Evolutionary conservation across 1,140 invertebrate species (phyloP), one percentile per base, ranked within the genome.

Genomic region (Meteorus sp.): DNA sequence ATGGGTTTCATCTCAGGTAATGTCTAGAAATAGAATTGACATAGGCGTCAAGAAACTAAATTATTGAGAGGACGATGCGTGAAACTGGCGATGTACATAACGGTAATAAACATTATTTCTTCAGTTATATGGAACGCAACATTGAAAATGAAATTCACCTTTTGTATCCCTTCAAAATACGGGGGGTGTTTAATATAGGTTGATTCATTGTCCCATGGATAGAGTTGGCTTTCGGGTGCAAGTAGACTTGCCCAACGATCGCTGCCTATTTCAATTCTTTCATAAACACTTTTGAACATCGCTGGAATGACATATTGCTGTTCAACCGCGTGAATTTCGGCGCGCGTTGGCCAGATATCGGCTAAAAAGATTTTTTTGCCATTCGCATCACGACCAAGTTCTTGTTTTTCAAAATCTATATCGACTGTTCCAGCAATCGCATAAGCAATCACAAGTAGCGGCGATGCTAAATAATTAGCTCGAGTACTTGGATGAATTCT

Each of bases 171-270:
- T 60, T 94, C 87, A 78, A 99, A 99, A 82, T 98, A 99, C n/a
- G 97, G 97, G 2, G 96, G 96, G 66, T 84, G 86, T 80, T 97
- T 97, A 58, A 99, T 98, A 69, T 99, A 99, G 0, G 97, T 99
- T 0, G 95, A 98, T 22, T 83, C 81, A 0, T 66, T 52, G 70
- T 97, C 93, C 97, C 97, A 99, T 0, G 93, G 90, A 81, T 98
- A 99, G 4, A 98, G 81, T 68, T 89, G 85, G 19, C 88, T 88
- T 41, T 88, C 83, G 0, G 94, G 92, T 15, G 92, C 92, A 6
- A 86, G 73, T 37, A 99, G 78, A 0, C 80, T 76, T 69, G 94
- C 92, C 97, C 97, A 99, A 31, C 87, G 86, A 1, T 84, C 72
- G 15, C 92, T 97, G 1, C 97, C 96, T 53, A 82, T 80, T 75